Base-by-base conservation (phyloP, 1,140 invertebrate species). In the Lepidurus couesii region DNA sequence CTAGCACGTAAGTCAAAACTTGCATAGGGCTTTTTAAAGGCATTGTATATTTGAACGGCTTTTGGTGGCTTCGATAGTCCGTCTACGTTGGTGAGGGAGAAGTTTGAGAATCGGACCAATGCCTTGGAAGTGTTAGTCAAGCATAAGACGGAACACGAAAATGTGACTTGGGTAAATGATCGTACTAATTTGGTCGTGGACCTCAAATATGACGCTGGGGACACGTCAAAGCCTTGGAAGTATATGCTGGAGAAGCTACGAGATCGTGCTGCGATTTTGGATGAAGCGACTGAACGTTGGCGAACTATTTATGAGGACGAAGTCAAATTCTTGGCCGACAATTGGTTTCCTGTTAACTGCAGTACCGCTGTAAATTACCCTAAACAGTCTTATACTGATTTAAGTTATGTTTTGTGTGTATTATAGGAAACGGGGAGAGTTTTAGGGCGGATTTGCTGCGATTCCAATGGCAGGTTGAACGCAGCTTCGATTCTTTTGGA, bases 361-460 rank as follows among this genome's bases (percentile, higher is more conserved):
- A 44, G n/a, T 47, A 13, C 34, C 65, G 21, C 26, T 34, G 78
- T 74, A 75, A 79, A 7, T 47, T 78, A 24, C n/a, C 13, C 7
- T 16, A 73, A 53, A 34, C 21, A 13, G 45, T 10, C 34, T 13
- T 42, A 9, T 5, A 34, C 73, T 11, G 26, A 13, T 13, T 0
- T 44, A 7, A 43, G n/a, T 42, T 75, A 45, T 24, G 7, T 75
- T 43, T 21, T 11, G 1, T 13, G 42, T 75, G 13, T 44, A 43
- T 73, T 78, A 21, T 80, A 86, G 86, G 86, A 86, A 78, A 77
- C 80, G 42, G 82, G 86, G 0, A 83, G 81, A 21, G 82, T 85
- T 21, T 81, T 84, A 24, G 94, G 94, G 6, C 87, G 92, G 47
- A 88, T 96, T 77, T 89, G 90, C 80, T 93, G 90, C 81, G 92